A percentile compares a stretch with the other conserved stretches of the same genome.
Evolutionary conservation across 2,113 vertebrate species (phyloP).

Genomic region (Eclectus roratus): DNA sequence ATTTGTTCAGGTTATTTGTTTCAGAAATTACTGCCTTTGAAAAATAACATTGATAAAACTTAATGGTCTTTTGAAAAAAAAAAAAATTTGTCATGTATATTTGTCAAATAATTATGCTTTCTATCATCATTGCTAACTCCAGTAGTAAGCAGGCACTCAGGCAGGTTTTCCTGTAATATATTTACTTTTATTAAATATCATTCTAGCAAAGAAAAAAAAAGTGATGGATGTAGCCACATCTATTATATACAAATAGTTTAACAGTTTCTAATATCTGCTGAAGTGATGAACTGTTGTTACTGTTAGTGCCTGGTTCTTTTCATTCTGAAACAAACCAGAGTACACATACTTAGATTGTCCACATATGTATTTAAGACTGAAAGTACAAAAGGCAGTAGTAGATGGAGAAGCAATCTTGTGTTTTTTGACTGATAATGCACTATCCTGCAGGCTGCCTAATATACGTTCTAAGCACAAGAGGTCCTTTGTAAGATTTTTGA

Average conservation of each 20-base stretch:
- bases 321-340: not conserved
- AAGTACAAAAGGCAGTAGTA: not conserved
- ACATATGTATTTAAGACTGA: not conserved
- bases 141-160: not conserved
- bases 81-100: not conserved
- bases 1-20: not conserved
- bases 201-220: not conserved
- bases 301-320: not conserved
- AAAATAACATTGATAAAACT: not conserved
- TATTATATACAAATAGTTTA: not conserved
- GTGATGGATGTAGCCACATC: not conserved
- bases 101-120: not conserved
- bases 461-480: not conserved
- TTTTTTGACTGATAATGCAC: not conserved
- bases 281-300: not conserved
- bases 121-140: not conserved
- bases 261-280: not conserved
- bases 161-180: not conserved
- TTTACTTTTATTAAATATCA: not conserved
- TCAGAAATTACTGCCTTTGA: not conserved
- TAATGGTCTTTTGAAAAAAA: not conserved
- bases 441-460: not conserved
- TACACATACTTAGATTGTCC: not conserved
- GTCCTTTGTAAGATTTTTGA: not conserved
- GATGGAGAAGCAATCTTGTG: not conserved